Evolutionary conservation across 2,113 vertebrate species (phyloP), one percentile per base, ranked within the genome.

Genomic region (Scopus umbretta): DNA sequence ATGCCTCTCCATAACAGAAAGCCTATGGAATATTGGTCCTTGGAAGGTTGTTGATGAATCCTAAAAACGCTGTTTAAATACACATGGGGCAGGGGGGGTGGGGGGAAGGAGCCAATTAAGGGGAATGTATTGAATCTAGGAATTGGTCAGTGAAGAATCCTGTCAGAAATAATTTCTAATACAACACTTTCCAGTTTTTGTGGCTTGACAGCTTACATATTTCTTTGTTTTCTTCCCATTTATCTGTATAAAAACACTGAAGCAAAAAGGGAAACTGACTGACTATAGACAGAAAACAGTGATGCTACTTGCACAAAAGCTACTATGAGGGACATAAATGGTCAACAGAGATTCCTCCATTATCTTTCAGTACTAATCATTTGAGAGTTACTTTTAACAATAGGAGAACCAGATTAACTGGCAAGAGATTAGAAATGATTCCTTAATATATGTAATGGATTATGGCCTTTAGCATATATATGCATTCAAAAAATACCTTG

Each of bases 71-170:
- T 40, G 34, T 71, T 90, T 63, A 67, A 86, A 79, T 9, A 73
- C 18, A 50, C 4, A 1, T 19, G 1, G 4, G n/a, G n/a, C n/a
- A n/a, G n/a, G n/a, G 16, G 6, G 8, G 20, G 55, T 19, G 16
- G 16, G 6, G 8, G 20, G 55, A 25, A 12, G 26, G 36, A 40
- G 30, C 6, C 25, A 63, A 4, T 52, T 85, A 34, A 30, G 19
- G 21, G 45, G 20, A 94, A 66, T 17, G 43, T 56, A 83, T 4
- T n/a, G 45, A 86, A 63, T 56, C 38, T 25, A 67, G 38, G 52
- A 87, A 75, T 79, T 87, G 71, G 9, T 36, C 50, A 92, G 32
- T 30, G 38, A 88, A 67, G 30, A 87, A 66, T 70, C 23, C 18
- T 27, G 18, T 42, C 71, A 32, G 34, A 87, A 92, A 58, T 45